These are phyloP conservation scores for Tetrapedia diversipes DNA, from an alignment of 2,888 invertebrate species.

Conservation along the genomic window DNA sequence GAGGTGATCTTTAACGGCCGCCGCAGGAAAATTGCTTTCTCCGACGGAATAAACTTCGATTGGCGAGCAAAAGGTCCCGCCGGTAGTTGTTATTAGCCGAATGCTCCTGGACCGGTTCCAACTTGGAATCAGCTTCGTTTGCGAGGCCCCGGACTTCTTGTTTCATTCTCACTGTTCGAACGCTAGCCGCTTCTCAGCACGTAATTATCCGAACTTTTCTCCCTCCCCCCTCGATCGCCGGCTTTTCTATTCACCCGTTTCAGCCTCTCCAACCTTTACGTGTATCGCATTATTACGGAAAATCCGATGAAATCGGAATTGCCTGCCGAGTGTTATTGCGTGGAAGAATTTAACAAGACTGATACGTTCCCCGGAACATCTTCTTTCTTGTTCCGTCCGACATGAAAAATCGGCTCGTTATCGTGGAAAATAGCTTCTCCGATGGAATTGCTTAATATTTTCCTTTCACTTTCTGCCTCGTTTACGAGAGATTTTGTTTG, in stretches of 20 bases:
- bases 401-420: slow-evolving; percentile 32
- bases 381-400: neutral
- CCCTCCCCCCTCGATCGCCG: neutral
- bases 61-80: slow-evolving; percentile 27
- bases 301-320: slow-evolving; percentile 22
- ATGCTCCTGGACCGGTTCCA: slow-evolving; percentile 64
- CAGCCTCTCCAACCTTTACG: too few species aligned
- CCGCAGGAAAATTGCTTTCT: slow-evolving; percentile 30
- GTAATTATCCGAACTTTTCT: slow-evolving; percentile 49
- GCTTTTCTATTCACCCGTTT: too few species aligned
- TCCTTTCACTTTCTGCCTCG: neutral
- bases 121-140: slow-evolving; percentile 52
- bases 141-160: slow-evolving; percentile 43
- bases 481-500: neutral
- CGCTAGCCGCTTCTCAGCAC: slow-evolving; percentile 35
- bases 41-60: slow-evolving; percentile 43
- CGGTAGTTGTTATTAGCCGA: slow-evolving; percentile 53
- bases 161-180: slow-evolving; percentile 34
- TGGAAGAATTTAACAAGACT: slow-evolving; percentile 61
- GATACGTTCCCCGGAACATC: slow-evolving; percentile 26
- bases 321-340: slow-evolving; percentile 35
- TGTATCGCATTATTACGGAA: slow-evolving; percentile 39
- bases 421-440: neutral
- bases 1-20: neutral
- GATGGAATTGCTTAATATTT: slow-evolving; percentile 32